These are phyloP conservation scores for Zele albiditarsus DNA, from an alignment of 2,888 invertebrate species.

Conservation along the genomic window DNA sequence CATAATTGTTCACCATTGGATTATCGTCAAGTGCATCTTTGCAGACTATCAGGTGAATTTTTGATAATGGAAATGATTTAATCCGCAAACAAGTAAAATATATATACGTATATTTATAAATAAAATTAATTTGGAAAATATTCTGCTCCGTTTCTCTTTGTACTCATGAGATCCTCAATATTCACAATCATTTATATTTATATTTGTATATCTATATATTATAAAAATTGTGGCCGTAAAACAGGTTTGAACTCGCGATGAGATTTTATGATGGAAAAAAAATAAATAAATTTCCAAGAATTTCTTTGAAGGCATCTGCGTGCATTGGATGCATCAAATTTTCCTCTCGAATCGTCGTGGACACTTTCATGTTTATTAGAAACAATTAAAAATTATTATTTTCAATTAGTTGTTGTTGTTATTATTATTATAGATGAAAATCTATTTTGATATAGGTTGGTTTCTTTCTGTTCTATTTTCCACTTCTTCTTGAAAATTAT, in stretches of 20 bases:
- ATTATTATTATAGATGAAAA: too few species aligned
- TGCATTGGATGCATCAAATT: not conserved
- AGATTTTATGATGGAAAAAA: not conserved
- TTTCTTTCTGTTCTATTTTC: not conserved
- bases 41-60: conserved; percentile 77
- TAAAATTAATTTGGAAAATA: not conserved
- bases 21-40: conserved; percentile 79
- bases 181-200: not conserved
- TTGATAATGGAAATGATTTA: not conserved
- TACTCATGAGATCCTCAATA: not conserved
- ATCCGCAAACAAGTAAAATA: not conserved
- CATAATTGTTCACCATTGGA: conserved; percentile 77
- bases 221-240: not conserved
- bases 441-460: too few species aligned
- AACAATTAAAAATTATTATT: not conserved
- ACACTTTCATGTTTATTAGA: not conserved
- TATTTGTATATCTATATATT: not conserved
- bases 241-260: not conserved
- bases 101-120: not conserved
- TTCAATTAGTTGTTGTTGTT: too few species aligned
- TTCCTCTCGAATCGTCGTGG: not conserved
- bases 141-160: not conserved
- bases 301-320: not conserved
- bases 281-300: not conserved
- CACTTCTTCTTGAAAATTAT: not conserved